phyloP scores from a whole-genome alignment of 2,113 vertebrate genomes.

The Dromaius novaehollandiae region DNA sequence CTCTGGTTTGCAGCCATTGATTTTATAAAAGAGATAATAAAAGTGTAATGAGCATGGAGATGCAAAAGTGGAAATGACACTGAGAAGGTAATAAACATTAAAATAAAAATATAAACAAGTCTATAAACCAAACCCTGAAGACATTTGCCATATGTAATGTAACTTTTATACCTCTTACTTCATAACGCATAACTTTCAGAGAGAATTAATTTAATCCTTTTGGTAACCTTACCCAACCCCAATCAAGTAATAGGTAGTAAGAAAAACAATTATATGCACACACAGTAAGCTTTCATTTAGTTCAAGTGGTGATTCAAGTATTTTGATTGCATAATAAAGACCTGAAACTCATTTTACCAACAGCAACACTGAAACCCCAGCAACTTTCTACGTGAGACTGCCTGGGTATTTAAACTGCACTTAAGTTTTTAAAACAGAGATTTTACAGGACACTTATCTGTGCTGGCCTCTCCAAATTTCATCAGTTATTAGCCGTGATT shows the following conservation, averaged over 20 bases:
- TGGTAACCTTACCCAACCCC: slow-evolving; percentile 63
- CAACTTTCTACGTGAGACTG: not conserved
- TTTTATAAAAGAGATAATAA: slow-evolving; percentile 76
- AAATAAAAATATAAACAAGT: slow-evolving; percentile 77
- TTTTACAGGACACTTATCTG: not conserved
- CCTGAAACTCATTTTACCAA: not conserved
- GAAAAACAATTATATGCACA: slow-evolving; percentile 47
- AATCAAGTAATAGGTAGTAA: slow-evolving; percentile 71
- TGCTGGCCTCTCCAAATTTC: not conserved
- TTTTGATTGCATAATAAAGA: slow-evolving; percentile 34
- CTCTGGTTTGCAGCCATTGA: slow-evolving; percentile 52
- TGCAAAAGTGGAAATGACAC: slow-evolving; percentile 70
- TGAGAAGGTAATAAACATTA: slow-evolving; percentile 75
- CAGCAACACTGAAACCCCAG: not conserved
- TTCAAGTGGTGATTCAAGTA: slow-evolving; percentile 36
- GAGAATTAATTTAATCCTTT: slow-evolving; percentile 76
- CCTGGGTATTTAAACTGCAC: not conserved
- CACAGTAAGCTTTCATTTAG: slow-evolving; percentile 55
- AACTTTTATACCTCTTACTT: slow-evolving; percentile 73
- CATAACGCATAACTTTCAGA: slow-evolving; percentile 70
- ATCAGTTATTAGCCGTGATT: not conserved
- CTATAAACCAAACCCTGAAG: slow-evolving; percentile 77
- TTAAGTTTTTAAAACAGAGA: not conserved
- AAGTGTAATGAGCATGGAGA: slow-evolving; percentile 74
- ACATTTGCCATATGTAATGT: slow-evolving; percentile 67